Percentiles rank a stretch among this genome's conserved stretches.
Conservation (phyloP, 2,797 vertebrate species). For the Ispidina picta region DNA sequence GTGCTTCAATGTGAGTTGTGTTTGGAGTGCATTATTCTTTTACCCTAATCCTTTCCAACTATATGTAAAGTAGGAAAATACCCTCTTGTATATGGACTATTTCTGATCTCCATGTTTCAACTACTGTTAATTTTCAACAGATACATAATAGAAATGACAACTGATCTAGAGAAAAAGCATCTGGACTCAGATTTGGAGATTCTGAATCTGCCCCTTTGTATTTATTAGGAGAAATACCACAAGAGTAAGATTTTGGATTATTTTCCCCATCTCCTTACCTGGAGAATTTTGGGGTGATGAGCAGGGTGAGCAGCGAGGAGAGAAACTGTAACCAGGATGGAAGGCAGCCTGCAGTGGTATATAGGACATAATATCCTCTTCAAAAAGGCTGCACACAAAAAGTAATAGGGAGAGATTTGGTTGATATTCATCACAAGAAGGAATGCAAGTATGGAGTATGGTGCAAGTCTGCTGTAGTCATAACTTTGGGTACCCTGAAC, state of each 20-base stretch:
- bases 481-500: neutral
- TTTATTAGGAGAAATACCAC: neutral
- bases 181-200: neutral
- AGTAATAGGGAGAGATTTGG: neutral
- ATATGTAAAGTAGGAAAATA: neutral
- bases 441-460: neutral
- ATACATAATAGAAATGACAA: neutral
- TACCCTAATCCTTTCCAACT: neutral
- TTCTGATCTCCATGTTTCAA: neutral
- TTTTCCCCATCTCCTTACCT: slow-evolving; percentile 77
- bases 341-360: slow-evolving; percentile 87
- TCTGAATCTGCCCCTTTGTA: neutral
- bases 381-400: slow-evolving; percentile 86
- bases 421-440: neutral
- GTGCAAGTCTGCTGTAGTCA: neutral
- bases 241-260: neutral
- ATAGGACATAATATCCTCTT: slow-evolving; percentile 97
- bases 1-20: neutral
- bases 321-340: slow-evolving; percentile 92
- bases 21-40: neutral
- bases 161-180: neutral
- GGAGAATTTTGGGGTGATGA: slow-evolving; percentile 98
- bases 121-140: neutral
- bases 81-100: neutral
- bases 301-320: slow-evolving; percentile 93